A percentile compares a stretch with the other conserved stretches of the same genome.
Evolutionary conservation across 1,140 invertebrate species (phyloP).

Genomic region (Dermatophagoides farinae): DNA sequence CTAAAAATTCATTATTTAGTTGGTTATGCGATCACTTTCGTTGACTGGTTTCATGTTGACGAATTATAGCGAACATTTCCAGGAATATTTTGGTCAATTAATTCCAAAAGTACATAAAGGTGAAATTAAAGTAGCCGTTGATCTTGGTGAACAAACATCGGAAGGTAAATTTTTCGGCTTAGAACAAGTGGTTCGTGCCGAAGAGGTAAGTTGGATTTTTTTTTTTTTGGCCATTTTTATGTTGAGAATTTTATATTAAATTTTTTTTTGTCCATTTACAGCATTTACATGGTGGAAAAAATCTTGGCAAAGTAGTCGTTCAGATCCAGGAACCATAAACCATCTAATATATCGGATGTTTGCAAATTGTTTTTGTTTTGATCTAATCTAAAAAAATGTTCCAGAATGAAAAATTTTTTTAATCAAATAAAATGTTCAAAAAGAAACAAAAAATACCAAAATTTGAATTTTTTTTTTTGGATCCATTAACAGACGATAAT

Average conservation of each 20-base stretch:
- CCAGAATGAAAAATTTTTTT: no score
- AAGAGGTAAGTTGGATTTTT: neutral
- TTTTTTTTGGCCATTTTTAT: no score
- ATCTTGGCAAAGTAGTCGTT: slow-evolving; percentile 11
- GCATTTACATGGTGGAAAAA: slow-evolving; percentile 2
- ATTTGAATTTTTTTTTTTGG: no score
- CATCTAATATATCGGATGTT: no score
- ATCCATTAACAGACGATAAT: no score
- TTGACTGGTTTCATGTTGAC: slow-evolving; percentile 1
- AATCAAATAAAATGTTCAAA: no score
- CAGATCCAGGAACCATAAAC: neutral
- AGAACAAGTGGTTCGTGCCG: slow-evolving; percentile 1
- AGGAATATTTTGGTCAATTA: slow-evolving; percentile 1
- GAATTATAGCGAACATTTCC: neutral
- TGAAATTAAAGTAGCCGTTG: neutral
- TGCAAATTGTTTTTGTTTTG: no score
- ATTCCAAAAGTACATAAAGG: neutral
- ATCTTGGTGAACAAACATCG: neutral
- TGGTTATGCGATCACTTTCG: neutral
- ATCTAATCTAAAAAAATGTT: no score
- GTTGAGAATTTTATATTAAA: no score
- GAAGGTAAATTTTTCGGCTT: slow-evolving; percentile 7
- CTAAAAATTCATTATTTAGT: neutral
- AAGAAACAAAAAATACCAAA: no score
- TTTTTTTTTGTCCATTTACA: no score